Evolutionary conservation across 2,797 vertebrate species (phyloP).

Genomic region (Gambusia yucatana): DNA sequence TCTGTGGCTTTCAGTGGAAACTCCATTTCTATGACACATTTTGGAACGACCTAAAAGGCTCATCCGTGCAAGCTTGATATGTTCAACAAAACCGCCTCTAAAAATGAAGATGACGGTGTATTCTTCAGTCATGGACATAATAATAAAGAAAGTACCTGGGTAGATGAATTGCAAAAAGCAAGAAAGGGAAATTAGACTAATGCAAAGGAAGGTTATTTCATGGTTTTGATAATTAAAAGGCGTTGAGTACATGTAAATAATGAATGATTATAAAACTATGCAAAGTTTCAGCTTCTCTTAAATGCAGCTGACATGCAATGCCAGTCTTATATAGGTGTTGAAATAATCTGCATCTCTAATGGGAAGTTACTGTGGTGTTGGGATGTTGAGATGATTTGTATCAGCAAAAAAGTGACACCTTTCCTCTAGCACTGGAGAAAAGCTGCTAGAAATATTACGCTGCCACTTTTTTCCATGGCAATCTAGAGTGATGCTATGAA

Average conservation of each 20-base stretch:
- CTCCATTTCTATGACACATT: slow-evolving; percentile 48
- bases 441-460: slow-evolving; percentile 51
- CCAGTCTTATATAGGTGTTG: slow-evolving; percentile 3
- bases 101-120: slow-evolving; percentile 21
- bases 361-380: neutral
- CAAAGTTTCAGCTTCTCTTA: neutral
- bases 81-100: slow-evolving; percentile 65
- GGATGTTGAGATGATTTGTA: slow-evolving; percentile 17
- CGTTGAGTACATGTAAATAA: neutral
- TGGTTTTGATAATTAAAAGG: slow-evolving; percentile 9
- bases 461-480: slow-evolving; percentile 66
- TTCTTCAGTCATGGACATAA: slow-evolving; percentile 14
- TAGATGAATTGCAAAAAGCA: slow-evolving; percentile 15
- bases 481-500: slow-evolving; percentile 29
- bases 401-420: slow-evolving; percentile 9
- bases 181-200: slow-evolving; percentile 14
- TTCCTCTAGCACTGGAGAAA: slow-evolving; percentile 18
- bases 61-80: slow-evolving; percentile 45
- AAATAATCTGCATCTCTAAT: slow-evolving; percentile 17
- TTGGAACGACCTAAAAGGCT: slow-evolving; percentile 56
- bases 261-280: neutral
- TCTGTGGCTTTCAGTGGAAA: slow-evolving; percentile 47
- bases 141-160: neutral
- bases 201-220: slow-evolving; percentile 14
- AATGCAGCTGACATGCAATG: neutral